Percentiles rank a stretch among this genome's conserved stretches.
Conservation (phyloP, 2,797 vertebrate genomes). For the Lutjanus argentimaculatus region DNA sequence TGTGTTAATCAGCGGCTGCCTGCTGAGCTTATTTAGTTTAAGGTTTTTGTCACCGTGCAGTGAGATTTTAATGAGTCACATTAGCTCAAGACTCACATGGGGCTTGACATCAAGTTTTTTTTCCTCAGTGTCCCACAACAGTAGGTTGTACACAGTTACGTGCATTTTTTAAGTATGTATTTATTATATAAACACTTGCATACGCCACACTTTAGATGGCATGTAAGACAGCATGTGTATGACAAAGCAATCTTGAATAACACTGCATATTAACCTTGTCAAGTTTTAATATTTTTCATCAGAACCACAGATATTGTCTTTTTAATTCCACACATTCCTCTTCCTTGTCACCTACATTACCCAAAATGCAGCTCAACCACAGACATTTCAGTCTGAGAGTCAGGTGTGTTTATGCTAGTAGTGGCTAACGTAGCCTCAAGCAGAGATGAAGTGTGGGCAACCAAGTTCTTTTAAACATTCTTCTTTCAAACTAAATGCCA, state of each 20-base stretch:
- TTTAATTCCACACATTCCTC: background rate
- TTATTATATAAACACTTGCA: no score
- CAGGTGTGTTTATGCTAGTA: background rate
- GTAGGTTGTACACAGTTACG: no score
- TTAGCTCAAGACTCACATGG: background rate
- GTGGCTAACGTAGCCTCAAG: background rate
- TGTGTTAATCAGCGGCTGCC: background rate
- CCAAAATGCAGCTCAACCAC: background rate
- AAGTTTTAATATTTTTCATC: background rate
- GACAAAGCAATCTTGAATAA: no score
- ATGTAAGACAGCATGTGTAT: no score
- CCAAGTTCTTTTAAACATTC: background rate
- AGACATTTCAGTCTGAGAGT: background rate
- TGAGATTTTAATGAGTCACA: background rate
- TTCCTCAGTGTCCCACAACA: no score
- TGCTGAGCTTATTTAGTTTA: constrained; percentile 4
- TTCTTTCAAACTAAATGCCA: background rate
- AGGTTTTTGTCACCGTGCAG: background rate
- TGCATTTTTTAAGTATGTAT: no score
- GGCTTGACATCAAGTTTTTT: no score
- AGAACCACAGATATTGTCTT: background rate
- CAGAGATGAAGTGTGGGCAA: background rate
- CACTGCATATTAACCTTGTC: no score
- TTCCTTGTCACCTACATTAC: background rate
- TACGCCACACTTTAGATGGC: no score